A percentile compares a stretch with the other conserved stretches of the same genome.
These are phyloP conservation scores for Pollachius pollachius DNA, from an alignment of 2,113 vertebrate species.

Conservation along the genomic window DNA sequence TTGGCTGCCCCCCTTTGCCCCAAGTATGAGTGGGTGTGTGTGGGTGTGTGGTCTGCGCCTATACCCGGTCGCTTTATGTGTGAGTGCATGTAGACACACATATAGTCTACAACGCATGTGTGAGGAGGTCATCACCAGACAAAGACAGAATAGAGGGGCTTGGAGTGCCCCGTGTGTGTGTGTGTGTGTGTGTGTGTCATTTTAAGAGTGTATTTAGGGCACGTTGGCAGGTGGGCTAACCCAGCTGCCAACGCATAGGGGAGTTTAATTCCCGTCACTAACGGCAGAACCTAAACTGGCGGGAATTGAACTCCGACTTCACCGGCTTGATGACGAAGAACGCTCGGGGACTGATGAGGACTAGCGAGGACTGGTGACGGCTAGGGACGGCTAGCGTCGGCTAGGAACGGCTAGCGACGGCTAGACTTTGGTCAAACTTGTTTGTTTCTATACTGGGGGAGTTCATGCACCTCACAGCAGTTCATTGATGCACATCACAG, in stretches of 20 bases:
- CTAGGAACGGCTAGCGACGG: no score
- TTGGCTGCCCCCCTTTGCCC: constrained; percentile 32
- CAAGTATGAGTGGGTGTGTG: constrained; percentile 22
- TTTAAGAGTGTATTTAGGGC: constrained; percentile 37
- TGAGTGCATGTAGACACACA: no score
- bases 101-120: no score
- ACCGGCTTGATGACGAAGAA: neutral
- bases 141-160: constrained; percentile 11
- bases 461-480: no score
- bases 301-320: no score
- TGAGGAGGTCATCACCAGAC: neutral
- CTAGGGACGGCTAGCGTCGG: no score
- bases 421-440: no score
- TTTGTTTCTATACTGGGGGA: no score
- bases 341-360: neutral
- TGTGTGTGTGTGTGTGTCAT: constrained; percentile 6
- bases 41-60: neutral
- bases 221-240: constrained; percentile 24
- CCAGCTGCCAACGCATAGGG: no score
- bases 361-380: no score
- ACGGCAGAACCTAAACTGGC: no score
- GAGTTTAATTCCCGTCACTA: no score
- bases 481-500: neutral
- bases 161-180: constrained; percentile 31
- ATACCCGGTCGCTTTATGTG: neutral